Percentiles rank a stretch among this genome's conserved stretches.
Conservation (phyloP, 2,113 vertebrate genomes). For the Bubo blakistoni region DNA sequence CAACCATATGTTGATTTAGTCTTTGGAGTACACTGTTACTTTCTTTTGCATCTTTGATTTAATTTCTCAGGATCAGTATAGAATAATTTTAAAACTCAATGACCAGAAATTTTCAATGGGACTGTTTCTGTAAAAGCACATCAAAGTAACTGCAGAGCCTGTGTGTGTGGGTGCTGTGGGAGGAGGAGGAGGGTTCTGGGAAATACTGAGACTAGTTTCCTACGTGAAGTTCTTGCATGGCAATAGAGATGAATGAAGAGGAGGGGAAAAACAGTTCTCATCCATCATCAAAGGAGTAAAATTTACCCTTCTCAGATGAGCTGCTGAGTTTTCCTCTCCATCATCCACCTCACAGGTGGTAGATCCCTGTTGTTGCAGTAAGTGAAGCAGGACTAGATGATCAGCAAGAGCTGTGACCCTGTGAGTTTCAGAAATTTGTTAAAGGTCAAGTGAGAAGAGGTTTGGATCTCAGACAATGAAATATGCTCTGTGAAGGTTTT, state of each 20-base stretch:
- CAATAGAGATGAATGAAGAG: conserved; percentile 9
- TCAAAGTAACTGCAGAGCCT: background rate
- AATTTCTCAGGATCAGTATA: background rate
- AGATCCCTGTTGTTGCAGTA: background rate
- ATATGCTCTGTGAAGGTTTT: background rate
- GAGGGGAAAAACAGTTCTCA: background rate
- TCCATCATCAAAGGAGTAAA: conserved; percentile 20
- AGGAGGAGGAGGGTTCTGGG: background rate
- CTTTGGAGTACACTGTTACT: background rate
- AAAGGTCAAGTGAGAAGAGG: conserved; percentile 36
- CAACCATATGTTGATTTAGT: background rate
- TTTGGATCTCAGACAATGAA: background rate
- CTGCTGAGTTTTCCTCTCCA: background rate
- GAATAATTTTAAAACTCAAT: background rate
- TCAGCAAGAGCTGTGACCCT: conserved; percentile 21
- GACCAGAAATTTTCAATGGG: background rate
- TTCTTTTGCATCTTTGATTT: background rate
- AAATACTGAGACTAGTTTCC: background rate
- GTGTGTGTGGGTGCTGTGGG: background rate
- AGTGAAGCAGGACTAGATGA: background rate
- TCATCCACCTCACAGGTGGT: conserved; percentile 25
- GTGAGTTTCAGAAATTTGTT: background rate
- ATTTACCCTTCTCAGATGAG: background rate
- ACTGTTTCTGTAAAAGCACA: background rate
- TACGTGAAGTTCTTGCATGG: background rate